Evolutionary conservation across 2,888 invertebrate species (phyloP).

Genomic region (Catocala fraxini): DNA sequence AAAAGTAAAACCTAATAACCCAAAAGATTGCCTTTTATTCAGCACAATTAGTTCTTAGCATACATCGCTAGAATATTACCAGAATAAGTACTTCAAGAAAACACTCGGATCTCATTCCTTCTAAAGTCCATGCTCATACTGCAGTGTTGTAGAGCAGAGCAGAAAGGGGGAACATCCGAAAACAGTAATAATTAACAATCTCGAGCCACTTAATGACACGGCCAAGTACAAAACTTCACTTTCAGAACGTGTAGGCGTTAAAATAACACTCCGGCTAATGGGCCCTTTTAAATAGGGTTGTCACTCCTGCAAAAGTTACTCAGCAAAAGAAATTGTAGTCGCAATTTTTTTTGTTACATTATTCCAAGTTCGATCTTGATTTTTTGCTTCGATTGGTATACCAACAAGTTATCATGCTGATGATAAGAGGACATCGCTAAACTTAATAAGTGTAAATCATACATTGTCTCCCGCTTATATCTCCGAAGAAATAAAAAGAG

Average conservation of each 20-base stretch:
- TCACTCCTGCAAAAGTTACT: neutral
- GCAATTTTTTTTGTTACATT: no score
- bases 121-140: neutral
- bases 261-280: constrained; percentile 53
- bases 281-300: constrained; percentile 46
- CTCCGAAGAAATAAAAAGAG: no score
- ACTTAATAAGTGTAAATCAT: no score
- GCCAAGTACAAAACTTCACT: constrained; percentile 56
- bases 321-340: no score
- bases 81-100: neutral
- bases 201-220: constrained; percentile 53
- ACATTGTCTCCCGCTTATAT: no score
- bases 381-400: no score
- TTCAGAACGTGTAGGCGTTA: constrained; percentile 54
- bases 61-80: neutral
- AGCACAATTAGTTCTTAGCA: no score
- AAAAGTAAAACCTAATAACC: no score
- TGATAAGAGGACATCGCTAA: no score
- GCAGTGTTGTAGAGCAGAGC: constrained; percentile 2
- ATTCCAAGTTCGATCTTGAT: no score
- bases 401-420: no score
- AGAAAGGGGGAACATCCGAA: constrained; percentile 44
- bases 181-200: constrained; percentile 54
- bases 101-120: neutral
- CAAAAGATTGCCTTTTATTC: no score